Percentiles rank a stretch among this genome's conserved stretches.
These are phyloP conservation scores for Oscheius sp. DNA, from an alignment of 2,888 invertebrate species.

Conservation along the genomic window DNA sequence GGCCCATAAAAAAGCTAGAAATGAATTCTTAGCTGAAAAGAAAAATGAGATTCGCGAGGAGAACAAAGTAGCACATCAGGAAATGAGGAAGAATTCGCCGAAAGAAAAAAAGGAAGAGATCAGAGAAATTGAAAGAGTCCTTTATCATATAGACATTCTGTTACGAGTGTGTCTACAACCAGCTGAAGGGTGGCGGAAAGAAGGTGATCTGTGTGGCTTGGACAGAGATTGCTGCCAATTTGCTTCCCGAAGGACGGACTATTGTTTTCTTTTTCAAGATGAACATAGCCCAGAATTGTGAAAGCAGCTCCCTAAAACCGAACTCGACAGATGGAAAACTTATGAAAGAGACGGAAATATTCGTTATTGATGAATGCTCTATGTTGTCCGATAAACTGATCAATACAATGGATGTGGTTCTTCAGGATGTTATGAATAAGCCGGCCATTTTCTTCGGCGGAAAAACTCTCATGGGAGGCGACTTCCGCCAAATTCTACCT, in stretches of 20 bases:
- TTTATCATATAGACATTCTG: too few species aligned
- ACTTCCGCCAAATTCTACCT: conserved; percentile 36
- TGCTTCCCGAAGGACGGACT: conserved; percentile 38
- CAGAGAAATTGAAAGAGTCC: too few species aligned
- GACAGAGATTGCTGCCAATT: conserved; percentile 36
- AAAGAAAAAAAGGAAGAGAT: too few species aligned
- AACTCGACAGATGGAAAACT: neutral
- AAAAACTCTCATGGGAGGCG: conserved; percentile 35
- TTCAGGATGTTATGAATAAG: conserved; percentile 30
- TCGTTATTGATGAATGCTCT: conserved; percentile 31
- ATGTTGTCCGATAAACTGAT: conserved; percentile 32
- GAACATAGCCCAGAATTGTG: neutral
- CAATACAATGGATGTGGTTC: conserved; percentile 25
- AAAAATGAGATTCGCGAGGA: too few species aligned
- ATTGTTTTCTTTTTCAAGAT: conserved; percentile 30
- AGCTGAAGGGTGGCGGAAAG: neutral
- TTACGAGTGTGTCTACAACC: conserved; percentile 27
- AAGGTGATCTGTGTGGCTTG: conserved; percentile 31
- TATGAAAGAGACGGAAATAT: conserved; percentile 8
- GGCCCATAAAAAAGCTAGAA: too few species aligned
- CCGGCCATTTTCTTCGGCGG: conserved; percentile 34
- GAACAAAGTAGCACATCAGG: too few species aligned
- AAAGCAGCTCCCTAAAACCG: neutral
- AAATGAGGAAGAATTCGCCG: too few species aligned
- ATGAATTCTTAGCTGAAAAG: too few species aligned